phyloP scores from a whole-genome alignment of 2,797 vertebrate species.

The Notoglanidium macrostoma region DNA sequence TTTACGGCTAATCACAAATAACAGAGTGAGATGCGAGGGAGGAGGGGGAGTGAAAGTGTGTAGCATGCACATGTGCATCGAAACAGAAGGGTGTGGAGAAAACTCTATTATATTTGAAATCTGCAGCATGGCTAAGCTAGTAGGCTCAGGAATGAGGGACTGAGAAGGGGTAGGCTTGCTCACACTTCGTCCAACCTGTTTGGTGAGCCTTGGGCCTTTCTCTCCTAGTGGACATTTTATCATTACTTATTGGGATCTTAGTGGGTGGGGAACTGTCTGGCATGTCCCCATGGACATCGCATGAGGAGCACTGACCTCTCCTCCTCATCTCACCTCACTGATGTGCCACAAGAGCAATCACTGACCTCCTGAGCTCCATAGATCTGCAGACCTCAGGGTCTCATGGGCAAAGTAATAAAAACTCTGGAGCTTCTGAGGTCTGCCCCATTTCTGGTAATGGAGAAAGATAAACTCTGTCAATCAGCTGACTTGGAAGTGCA shows the following conservation, averaged over 20 bases:
- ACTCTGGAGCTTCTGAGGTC: slow-evolving; percentile 37
- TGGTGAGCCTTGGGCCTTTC: slow-evolving; percentile 69
- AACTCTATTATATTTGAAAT: slow-evolving; percentile 23
- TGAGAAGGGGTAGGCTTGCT: neutral
- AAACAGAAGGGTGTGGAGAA: slow-evolving; percentile 27
- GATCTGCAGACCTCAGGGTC: slow-evolving; percentile 51
- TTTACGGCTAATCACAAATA: slow-evolving; percentile 95
- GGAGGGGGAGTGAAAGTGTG: slow-evolving; percentile 53
- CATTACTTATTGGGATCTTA: slow-evolving; percentile 76
- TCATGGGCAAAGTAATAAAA: slow-evolving; percentile 51
- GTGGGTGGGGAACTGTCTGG: slow-evolving; percentile 72
- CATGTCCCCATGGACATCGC: slow-evolving; percentile 70
- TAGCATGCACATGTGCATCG: slow-evolving; percentile 28
- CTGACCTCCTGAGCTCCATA: slow-evolving; percentile 48
- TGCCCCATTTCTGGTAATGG: slow-evolving; percentile 27
- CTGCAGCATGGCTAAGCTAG: neutral
- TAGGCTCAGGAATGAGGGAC: neutral
- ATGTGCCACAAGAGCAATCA: slow-evolving; percentile 54
- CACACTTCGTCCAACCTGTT: slow-evolving; percentile 36
- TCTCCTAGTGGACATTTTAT: slow-evolving; percentile 66
- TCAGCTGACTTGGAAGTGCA: slow-evolving; percentile 22
- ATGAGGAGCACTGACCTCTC: slow-evolving; percentile 73
- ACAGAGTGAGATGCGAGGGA: slow-evolving; percentile 61
- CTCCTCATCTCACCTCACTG: slow-evolving; percentile 64
- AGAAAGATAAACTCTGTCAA: slow-evolving; percentile 29